Evolutionary conservation across 1,140 invertebrate species (phyloP).

Genomic region (Drosophila bifasciata): DNA sequence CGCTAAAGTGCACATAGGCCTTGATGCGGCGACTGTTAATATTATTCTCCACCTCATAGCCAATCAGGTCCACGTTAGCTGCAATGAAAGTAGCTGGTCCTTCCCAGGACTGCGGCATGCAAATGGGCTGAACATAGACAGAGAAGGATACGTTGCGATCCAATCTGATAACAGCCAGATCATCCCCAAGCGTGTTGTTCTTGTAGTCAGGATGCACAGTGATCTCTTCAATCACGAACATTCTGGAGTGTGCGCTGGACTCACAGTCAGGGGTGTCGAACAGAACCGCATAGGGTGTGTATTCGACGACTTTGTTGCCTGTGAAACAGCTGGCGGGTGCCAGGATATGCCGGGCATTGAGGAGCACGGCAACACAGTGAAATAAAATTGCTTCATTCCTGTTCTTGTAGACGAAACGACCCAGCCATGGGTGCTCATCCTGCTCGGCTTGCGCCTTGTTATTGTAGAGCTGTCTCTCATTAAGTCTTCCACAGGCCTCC

Average conservation of each 20-base stretch:
- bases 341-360: neutral
- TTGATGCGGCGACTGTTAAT: neutral
- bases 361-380: slow-evolving; percentile 1
- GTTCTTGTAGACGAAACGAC: neutral
- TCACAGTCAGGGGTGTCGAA: neutral
- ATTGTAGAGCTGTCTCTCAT: slow-evolving; percentile 2
- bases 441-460: neutral
- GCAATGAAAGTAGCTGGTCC: too few relatives aligned
- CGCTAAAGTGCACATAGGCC: too few relatives aligned
- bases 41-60: too few relatives aligned
- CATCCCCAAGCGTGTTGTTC: neutral
- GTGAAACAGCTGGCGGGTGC: neutral
- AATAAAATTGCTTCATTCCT: neutral
- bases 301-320: too few relatives aligned
- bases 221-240: neutral
- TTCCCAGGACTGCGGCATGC: neutral
- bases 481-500: neutral
- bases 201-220: neutral
- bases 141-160: neutral
- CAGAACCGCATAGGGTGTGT: neutral
- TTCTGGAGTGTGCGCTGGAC: neutral
- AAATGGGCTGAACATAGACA: neutral
- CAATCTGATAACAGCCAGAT: slow-evolving; percentile 2
- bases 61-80: too few relatives aligned
- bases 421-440: slow-evolving; percentile 7